These are phyloP conservation scores for Setipinna tenuifilis DNA, from an alignment of 2,797 vertebrate species.

Conservation along the genomic window DNA sequence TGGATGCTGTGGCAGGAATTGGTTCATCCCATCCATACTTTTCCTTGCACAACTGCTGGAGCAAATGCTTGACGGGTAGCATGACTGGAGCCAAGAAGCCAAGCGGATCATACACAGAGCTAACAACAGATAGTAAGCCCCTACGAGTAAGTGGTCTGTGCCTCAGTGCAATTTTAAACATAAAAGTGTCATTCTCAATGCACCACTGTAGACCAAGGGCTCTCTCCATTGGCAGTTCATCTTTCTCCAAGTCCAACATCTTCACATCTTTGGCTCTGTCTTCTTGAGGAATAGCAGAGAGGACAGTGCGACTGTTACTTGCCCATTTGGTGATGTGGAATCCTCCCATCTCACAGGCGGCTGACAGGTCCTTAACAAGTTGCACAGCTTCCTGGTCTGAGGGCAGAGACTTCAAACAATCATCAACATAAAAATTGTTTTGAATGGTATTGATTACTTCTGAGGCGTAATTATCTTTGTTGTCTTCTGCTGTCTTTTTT, in stretches of 20 bases:
- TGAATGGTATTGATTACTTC: neutral
- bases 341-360: neutral
- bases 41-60: conserved; percentile 11
- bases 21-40: conserved; percentile 23
- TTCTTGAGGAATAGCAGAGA: neutral
- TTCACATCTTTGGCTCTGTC: neutral
- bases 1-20: neutral
- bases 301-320: neutral
- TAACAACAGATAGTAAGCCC: neutral
- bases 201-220: too few species aligned
- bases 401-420: neutral
- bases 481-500: neutral
- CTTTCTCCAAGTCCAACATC: too few species aligned
- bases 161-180: too few species aligned
- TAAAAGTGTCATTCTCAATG: too few species aligned
- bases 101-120: conserved; percentile 24
- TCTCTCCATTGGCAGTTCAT: too few species aligned
- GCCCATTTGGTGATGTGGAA: conserved; percentile 3
- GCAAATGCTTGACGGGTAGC: conserved; percentile 14
- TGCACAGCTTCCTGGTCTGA: neutral
- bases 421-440: neutral
- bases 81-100: conserved; percentile 29
- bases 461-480: neutral
- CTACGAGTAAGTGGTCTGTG: too few species aligned
- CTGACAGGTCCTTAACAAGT: neutral